Evolutionary conservation across 2,888 invertebrate species (phyloP), one percentile per base, ranked within the genome.

Genomic region (Bugula neritina): DNA sequence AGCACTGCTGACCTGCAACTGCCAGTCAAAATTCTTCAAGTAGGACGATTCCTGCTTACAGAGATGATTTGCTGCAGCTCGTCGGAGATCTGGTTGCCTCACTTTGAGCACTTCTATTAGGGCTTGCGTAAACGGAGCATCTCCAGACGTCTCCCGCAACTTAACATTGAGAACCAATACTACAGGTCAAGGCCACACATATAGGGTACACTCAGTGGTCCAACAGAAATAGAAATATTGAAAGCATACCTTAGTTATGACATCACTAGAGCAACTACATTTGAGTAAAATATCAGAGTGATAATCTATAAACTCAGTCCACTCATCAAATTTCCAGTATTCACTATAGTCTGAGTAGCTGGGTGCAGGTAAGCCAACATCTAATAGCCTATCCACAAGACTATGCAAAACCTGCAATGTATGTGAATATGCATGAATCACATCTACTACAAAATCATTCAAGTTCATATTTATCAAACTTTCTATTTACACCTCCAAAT

Each of bases 301-400:
- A 21, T 25, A 29, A 13, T 63, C 63, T 31, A 31, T 63, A 31
- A 25, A 27, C 31, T n/a, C 31, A 25, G 31, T 63, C 63, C 63
- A 63, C 31, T 63, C 63, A 63, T 31, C 5, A 5, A 63, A 27
- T 5, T 31, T 34, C 63, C 63, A 63, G 27, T 63, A 63, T 5
- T 63, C 31, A 31, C 63, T 63, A 27, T 63, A 63, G 34, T 63
- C 63, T 27, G 63, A 63, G 34, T 63, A 63, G n/a, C n/a, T 63
- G n/a, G 63, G 63, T 13, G 63, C 63, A 29, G 63, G 63, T 31
- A 63, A 31, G 21, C 63, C 63, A 63, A 63, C 63, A 29, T 27
- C 63, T 63, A 63, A 21, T 3, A 63, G 63, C 10, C 63, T 21
- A 34, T 63, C 63, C 2, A 63, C 63, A 13, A 63, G 63, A 31